These are phyloP conservation scores for Caenorhabditis elegans DNA, from an alignment of 1,140 invertebrate species.

Conservation along the genomic window WBcel235 BX284604.4:8990001-8990500, in stretches of 20 bases:
- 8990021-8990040: conserved; percentile 93
- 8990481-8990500: too few relatives aligned
- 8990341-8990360: not conserved
- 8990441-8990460: too few relatives aligned
- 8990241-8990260: conserved; percentile 84
- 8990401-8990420: not conserved
- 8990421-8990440: not conserved
- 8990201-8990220: conserved; percentile 76
- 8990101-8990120: not conserved
- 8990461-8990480: too few relatives aligned
- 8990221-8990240: conserved; percentile 95
- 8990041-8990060: conserved; percentile 88
- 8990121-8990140: too few relatives aligned
- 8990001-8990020: conserved; percentile 91
- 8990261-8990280: conserved; percentile 72
- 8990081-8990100: conserved; percentile 73
- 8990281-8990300: too few relatives aligned
- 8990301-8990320: not conserved
- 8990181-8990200: conserved; percentile 17
- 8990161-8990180: too few relatives aligned
- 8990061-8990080: conserved; percentile 80
- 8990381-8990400: not conserved
- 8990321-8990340: not conserved
- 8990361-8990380: conserved; percentile 4
- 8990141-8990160: too few relatives aligned